A percentile compares a stretch with the other conserved stretches of the same genome.
Conservation (phyloP, 2,888 invertebrate genomes). For the Colostygia pectinataria region DNA sequence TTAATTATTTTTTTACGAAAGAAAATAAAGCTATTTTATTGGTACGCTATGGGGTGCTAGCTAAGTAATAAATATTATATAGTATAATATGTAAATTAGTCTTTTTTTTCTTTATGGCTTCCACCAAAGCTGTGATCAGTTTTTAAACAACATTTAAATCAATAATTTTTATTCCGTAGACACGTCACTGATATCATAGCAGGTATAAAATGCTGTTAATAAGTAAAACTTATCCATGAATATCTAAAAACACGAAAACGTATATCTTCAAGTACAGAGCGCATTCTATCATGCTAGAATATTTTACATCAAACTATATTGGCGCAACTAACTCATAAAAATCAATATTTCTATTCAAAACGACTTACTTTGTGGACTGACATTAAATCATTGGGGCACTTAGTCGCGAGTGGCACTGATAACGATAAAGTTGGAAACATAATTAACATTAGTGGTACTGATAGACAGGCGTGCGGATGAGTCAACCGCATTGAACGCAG, state of each 20-base stretch:
- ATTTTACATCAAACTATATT: constrained; percentile 12
- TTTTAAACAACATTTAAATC: no score
- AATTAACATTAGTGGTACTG: constrained; percentile 47
- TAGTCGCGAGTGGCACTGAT: constrained; percentile 44
- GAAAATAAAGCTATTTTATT: constrained; percentile 36
- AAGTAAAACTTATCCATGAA: no score
- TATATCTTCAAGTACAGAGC: neutral
- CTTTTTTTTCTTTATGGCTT: no score
- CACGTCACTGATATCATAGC: no score
- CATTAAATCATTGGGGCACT: constrained; percentile 52
- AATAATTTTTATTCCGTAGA: no score
- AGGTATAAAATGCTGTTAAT: no score
- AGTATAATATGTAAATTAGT: constrained; percentile 5
- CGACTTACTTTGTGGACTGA: constrained; percentile 19
- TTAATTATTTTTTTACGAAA: constrained; percentile 31
- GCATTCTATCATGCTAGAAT: neutral
- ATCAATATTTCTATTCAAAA: constrained; percentile 36
- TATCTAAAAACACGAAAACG: no score
- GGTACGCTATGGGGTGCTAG: constrained; percentile 19
- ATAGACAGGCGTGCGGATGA: constrained; percentile 38
- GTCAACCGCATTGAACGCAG: constrained; percentile 48
- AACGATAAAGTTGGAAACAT: constrained; percentile 42
- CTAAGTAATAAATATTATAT: constrained; percentile 7
- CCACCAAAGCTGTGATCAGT: no score
- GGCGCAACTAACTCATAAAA: constrained; percentile 5